Conservation (phyloP, 2,797 vertebrate species). For the Iguana delicatissima region DNA sequence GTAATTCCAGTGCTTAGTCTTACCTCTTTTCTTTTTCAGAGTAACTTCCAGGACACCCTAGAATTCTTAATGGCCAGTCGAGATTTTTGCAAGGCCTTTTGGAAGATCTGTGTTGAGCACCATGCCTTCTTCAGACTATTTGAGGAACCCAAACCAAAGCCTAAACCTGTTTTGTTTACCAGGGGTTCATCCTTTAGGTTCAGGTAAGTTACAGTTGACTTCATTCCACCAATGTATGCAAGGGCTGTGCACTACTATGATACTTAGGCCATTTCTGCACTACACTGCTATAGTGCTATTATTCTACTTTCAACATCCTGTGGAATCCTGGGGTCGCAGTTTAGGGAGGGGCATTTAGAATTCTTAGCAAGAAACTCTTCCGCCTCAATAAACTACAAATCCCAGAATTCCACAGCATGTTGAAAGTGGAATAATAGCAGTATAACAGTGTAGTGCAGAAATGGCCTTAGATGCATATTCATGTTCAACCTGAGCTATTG, state of each 20-base stretch:
- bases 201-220: constrained; percentile 83
- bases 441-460: no score
- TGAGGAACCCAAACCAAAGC: constrained; percentile 96
- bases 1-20: constrained; percentile 8
- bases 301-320: no score
- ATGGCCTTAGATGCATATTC: no score
- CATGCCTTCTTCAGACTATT: constrained; percentile 99
- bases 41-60: constrained; percentile 93
- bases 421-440: no score
- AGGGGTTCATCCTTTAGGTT: constrained; percentile 98
- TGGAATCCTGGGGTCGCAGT: no score
- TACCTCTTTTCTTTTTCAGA: constrained; percentile 78
- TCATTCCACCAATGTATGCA: background rate
- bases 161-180: constrained; percentile 95
- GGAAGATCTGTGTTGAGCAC: constrained; percentile 99
- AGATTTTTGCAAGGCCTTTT: constrained; percentile 98
- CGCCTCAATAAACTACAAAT: no score
- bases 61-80: constrained; percentile 97
- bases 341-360: no score
- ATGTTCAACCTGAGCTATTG: no score
- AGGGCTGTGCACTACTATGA: background rate
- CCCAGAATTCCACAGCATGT: no score
- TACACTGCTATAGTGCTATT: no score
- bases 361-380: no score
- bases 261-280: no score